Base-by-base conservation (phyloP, 2,888 invertebrate species). In the Mayetiola destructor region DNA sequence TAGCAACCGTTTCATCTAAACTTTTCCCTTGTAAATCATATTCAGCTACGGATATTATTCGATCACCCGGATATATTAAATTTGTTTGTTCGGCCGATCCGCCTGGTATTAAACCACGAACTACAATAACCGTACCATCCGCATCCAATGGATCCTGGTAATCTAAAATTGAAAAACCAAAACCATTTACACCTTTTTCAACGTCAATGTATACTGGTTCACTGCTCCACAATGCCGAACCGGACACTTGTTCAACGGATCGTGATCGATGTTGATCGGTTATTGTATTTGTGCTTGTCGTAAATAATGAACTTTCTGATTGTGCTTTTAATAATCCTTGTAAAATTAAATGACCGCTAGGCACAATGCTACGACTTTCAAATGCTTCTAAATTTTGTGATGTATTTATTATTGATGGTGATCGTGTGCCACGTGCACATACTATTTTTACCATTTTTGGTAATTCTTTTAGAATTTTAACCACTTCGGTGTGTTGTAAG, bases 161-260 rank as follows among this genome's bases (percentile, higher is more conserved):
- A 75, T 93, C 99, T 61, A 99, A 79, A 67, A 99, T 94, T 63
- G 95, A 95, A 77, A 99, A 99, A 61, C 99, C 99, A 60, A 99
- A 82, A 56, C 99, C 99, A 66, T 90, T 82, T 68, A 95, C 94
- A 63, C 90, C 91, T 76, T 99, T 99, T 59, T 84, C 77, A 61
- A 99, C 80, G 69, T 92, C 85, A 61, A 99, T 86, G 65, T 88
- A 84, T 64, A 94, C 89, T 60, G 95, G 86, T 66, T 92, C 91
- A 61, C 87, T 88, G 66, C 88, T 90, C 97, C 97, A 99, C 83
- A 96, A 88, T 39, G 96, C 96, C 65, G 97, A 74, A 12, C 94
- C 93, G 2, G 93, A 91, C 52, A 95, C 80, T 63, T 92, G 93
- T 76, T 97, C 97, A 62, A 97, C 74, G 3, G 96, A 96, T 56